Percentiles rank a stretch among this genome's conserved stretches.
Evolutionary conservation across 2,113 vertebrate species (phyloP).

Genomic region (Pachypanchax playfairii): DNA sequence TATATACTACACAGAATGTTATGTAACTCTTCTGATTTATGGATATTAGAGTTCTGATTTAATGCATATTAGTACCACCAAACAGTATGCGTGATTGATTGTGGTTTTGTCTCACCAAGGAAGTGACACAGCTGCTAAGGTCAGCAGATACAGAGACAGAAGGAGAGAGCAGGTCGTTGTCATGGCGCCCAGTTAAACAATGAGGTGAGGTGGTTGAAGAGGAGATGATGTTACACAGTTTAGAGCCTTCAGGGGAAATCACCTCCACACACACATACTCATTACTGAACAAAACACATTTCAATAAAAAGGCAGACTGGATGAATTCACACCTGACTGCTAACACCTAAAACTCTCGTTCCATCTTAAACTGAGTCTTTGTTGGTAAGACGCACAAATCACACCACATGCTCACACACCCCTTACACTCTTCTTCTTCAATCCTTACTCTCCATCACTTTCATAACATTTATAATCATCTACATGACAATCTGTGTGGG

Average conservation of each 20-base stretch:
- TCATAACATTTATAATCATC: slow-evolving; percentile 77
- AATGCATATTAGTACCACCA: slow-evolving; percentile 25
- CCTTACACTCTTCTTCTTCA: slow-evolving; percentile 32
- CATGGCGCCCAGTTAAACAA: slow-evolving; percentile 68
- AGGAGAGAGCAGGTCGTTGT: slow-evolving; percentile 66
- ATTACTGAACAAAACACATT: slow-evolving; percentile 34
- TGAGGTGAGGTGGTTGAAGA: slow-evolving; percentile 39
- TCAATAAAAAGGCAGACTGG: slow-evolving; percentile 31
- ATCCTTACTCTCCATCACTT: slow-evolving; percentile 55
- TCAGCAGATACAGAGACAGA: slow-evolving; percentile 70
- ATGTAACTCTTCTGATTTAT: too few relatives aligned
- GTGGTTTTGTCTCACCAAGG: slow-evolving; percentile 73
- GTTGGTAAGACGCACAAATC: slow-evolving; percentile 62
- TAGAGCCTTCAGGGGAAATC: slow-evolving; percentile 47
- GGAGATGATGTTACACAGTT: slow-evolving; percentile 26
- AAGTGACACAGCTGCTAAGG: slow-evolving; percentile 82
- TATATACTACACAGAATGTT: too few relatives aligned
- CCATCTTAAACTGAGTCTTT: slow-evolving; percentile 44
- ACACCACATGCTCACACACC: slow-evolving; percentile 45
- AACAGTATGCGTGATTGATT: slow-evolving; percentile 51
- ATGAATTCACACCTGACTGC: slow-evolving; percentile 61
- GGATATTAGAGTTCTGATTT: slow-evolving; percentile 27
- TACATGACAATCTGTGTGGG: slow-evolving; percentile 78
- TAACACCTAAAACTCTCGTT: slow-evolving; percentile 34
- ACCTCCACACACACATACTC: slow-evolving; percentile 33